These are phyloP conservation scores for Vipera latastei DNA, from an alignment of 2,797 vertebrate genomes.

Conservation along the genomic window DNA sequence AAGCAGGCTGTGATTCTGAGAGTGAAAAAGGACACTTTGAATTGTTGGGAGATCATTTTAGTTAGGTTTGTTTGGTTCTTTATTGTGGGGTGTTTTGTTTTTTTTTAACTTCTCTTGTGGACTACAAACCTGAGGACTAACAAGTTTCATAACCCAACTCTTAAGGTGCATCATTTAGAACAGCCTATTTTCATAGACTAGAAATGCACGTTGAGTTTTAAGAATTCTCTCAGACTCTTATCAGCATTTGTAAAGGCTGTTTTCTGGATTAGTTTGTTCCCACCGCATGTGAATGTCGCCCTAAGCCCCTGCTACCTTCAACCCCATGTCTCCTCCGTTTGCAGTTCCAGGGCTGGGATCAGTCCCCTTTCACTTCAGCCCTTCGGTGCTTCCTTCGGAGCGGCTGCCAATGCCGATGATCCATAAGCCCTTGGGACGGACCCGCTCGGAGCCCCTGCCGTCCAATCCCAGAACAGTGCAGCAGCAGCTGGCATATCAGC, in stretches of 20 bases:
- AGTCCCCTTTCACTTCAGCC: conserved; percentile 69
- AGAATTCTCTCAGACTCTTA: background rate
- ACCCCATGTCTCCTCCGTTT: background rate
- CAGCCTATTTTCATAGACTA: background rate
- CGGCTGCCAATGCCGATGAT: conserved; percentile 76
- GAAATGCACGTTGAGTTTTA: background rate
- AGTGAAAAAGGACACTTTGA: background rate
- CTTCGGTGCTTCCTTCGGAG: conserved; percentile 70
- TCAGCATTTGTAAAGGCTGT: background rate
- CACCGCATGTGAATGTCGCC: too few species aligned
- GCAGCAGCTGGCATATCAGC: conserved; percentile 81
- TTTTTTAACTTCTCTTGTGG: background rate
- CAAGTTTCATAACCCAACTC: background rate
- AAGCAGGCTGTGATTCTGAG: background rate
- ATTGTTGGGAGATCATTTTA: background rate
- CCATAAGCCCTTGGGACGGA: conserved; percentile 89
- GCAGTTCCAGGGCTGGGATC: conserved; percentile 83
- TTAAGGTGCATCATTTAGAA: background rate
- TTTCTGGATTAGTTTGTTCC: background rate
- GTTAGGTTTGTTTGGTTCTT: background rate
- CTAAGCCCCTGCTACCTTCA: background rate
- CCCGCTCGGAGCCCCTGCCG: conserved; percentile 91
- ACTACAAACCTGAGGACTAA: background rate
- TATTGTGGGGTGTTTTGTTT: background rate
- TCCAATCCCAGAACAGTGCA: conserved; percentile 79